phyloP scores from a whole-genome alignment of 2,113 vertebrate genomes.

The Lagenorhynchus albirostris region DNA sequence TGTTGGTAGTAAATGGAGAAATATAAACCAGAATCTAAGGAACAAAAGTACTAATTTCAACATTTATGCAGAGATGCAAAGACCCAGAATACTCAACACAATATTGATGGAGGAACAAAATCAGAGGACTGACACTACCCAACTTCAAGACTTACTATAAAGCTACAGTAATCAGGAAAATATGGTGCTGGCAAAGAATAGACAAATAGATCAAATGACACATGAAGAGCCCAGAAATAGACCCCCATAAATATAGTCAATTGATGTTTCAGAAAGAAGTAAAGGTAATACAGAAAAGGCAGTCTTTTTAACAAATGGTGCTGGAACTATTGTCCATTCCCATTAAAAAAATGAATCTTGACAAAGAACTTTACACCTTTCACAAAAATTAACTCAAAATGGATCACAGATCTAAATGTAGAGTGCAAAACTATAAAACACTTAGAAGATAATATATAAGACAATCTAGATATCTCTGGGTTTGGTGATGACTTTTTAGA shows the following conservation, averaged over 20 bases:
- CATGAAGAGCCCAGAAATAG: background rate
- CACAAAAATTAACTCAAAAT: background rate
- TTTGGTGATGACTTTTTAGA: background rate
- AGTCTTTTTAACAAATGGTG: background rate
- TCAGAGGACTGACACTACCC: background rate
- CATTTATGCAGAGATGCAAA: background rate
- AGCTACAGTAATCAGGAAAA: background rate
- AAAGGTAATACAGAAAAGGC: background rate
- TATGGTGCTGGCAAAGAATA: background rate
- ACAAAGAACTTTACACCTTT: background rate
- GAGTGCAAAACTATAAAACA: background rate
- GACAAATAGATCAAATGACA: background rate
- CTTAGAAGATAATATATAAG: background rate
- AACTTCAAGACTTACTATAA: background rate
- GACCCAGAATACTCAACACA: background rate
- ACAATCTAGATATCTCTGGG: background rate
- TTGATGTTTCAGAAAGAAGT: background rate
- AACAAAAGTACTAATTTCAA: background rate
- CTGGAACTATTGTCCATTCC: background rate
- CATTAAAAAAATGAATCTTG: background rate
- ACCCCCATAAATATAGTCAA: background rate
- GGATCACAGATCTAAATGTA: background rate
- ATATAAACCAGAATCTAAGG: background rate
- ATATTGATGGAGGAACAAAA: background rate
- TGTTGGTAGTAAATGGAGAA: background rate